These are phyloP conservation scores for Eira barbara DNA, from an alignment of 2,113 vertebrate genomes.

Conservation along the genomic window DNA sequence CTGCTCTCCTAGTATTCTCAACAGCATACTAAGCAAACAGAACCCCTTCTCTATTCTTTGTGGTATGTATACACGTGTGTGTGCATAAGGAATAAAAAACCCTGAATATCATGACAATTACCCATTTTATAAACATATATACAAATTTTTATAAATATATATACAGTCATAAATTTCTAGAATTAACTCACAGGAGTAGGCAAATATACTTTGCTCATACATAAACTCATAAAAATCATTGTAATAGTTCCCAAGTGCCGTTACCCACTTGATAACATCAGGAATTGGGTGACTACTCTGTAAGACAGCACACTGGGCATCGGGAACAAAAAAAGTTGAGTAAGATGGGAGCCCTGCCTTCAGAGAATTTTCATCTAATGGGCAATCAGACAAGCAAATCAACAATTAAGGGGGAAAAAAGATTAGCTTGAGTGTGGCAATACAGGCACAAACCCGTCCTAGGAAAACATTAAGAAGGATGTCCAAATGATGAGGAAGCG, in stretches of 20 bases:
- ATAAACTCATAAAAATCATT: neutral
- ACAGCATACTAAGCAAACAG: neutral
- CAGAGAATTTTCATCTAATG: neutral
- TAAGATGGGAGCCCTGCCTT: neutral
- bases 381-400: neutral
- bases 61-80: neutral
- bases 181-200: neutral
- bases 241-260: neutral
- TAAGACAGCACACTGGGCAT: neutral
- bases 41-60: neutral
- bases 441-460: neutral
- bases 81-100: neutral
- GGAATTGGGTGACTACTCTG: neutral
- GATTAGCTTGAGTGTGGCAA: neutral
- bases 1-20: neutral
- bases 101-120: neutral
- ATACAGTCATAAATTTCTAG: neutral
- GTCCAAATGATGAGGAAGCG: neutral
- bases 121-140: neutral
- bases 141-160: neutral
- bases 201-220: neutral
- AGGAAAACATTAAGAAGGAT: neutral
- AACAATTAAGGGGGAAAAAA: neutral
- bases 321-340: neutral
- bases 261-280: neutral